A percentile compares a stretch with the other conserved stretches of the same genome.
These are phyloP conservation scores for Montipora cactus DNA, from an alignment of 64 coral and sea anemone species.

Conservation along the genomic window DNA sequence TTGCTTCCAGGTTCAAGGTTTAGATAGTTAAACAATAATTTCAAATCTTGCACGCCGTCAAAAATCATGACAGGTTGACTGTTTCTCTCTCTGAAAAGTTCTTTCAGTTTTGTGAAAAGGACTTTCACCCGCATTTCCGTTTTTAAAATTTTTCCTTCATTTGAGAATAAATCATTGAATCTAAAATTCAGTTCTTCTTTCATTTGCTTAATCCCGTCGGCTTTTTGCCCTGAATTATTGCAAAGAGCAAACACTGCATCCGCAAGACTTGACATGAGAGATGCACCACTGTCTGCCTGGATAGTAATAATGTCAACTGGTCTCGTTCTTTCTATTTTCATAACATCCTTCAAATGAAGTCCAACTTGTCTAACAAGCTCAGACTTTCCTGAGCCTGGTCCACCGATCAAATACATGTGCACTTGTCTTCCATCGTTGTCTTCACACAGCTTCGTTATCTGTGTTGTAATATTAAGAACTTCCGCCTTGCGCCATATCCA, in stretches of 20 bases:
- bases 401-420: slow-evolving; percentile 84
- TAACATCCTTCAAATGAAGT: slow-evolving; percentile 48
- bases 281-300: slow-evolving; percentile 55
- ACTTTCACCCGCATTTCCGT: slow-evolving; percentile 60
- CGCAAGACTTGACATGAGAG: slow-evolving; percentile 77
- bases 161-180: slow-evolving; percentile 62
- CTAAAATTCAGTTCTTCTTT: slow-evolving; percentile 77
- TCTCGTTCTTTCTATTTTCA: slow-evolving; percentile 17
- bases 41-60: slow-evolving; percentile 81
- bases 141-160: slow-evolving; percentile 47
- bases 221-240: slow-evolving; percentile 17
- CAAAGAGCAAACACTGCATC: slow-evolving; percentile 68
- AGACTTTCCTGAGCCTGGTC: slow-evolving; percentile 86
- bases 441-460: slow-evolving; percentile 36
- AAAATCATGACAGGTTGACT: slow-evolving; percentile 83
- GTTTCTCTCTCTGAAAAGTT: slow-evolving; percentile 56
- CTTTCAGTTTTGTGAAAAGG: slow-evolving; percentile 64
- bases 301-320: slow-evolving; percentile 81
- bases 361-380: slow-evolving; percentile 91
- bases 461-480: slow-evolving; percentile 56
- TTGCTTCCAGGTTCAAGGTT: slow-evolving; percentile 78
- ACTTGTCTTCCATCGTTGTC: slow-evolving; percentile 58
- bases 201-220: slow-evolving; percentile 70
- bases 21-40: slow-evolving; percentile 65
- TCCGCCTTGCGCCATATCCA: slow-evolving; percentile 70